Conservation (phyloP, 2,113 vertebrate species). For the Etia nguti region DNA sequence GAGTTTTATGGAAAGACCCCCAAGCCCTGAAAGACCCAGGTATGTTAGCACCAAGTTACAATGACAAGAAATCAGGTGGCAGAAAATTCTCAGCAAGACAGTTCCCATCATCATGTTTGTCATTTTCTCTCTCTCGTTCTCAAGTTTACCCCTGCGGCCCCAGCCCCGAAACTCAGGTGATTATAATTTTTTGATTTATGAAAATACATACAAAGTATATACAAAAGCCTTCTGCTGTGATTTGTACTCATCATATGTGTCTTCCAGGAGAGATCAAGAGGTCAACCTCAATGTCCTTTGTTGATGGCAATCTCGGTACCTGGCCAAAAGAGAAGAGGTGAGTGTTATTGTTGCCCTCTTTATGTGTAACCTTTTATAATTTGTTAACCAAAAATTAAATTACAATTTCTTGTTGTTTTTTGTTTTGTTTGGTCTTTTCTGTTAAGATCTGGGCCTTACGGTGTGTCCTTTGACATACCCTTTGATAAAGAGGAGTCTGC, state of each 20-base stretch:
- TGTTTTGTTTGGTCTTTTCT: neutral
- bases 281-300: constrained; percentile 96
- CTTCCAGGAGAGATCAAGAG: constrained; percentile 87
- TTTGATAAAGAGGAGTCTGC: constrained; percentile 84
- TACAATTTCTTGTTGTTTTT: neutral
- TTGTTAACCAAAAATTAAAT: neutral
- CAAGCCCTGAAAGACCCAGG: constrained; percentile 74
- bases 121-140: neutral
- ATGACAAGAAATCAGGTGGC: neutral
- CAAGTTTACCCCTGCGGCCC: constrained; percentile 70
- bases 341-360: neutral
- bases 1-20: constrained; percentile 75
- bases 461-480: constrained; percentile 95
- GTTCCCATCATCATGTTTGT: neutral
- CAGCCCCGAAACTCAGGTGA: constrained; percentile 71
- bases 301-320: constrained; percentile 91
- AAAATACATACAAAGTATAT: neutral
- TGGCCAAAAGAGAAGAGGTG: constrained; percentile 98
- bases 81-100: neutral
- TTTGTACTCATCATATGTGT: neutral
- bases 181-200: neutral
- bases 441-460: constrained; percentile 86
- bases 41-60: neutral
- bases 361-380: neutral
- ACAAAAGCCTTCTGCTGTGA: neutral